A percentile compares a stretch with the other conserved stretches of the same genome.
Conservation (phyloP, 2,113 vertebrate species). For the Bothrops jararaca region DNA sequence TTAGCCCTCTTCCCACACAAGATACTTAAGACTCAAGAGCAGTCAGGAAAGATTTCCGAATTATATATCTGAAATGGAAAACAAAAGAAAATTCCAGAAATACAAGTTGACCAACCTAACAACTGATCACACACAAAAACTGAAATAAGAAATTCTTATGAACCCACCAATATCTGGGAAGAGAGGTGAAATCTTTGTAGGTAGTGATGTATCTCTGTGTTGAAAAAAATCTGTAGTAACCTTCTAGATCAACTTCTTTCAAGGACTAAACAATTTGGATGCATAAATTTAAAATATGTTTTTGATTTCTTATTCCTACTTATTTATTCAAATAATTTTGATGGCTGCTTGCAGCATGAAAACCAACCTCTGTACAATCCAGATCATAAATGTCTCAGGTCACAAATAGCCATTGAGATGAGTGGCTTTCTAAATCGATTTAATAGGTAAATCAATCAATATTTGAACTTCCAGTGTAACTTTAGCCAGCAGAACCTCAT, state of each 20-base stretch:
- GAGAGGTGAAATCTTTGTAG: no score
- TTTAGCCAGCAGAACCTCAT: no score
- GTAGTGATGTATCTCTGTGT: no score
- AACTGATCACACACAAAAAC: no score
- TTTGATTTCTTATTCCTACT: not conserved
- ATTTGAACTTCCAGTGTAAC: not conserved
- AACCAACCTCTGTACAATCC: not conserved
- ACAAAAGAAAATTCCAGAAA: no score
- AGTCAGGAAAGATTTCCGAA: not conserved
- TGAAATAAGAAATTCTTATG: no score
- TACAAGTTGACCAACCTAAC: no score
- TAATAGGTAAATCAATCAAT: not conserved
- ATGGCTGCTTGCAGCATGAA: not conserved
- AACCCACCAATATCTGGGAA: no score
- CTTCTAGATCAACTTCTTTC: no score
- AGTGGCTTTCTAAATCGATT: not conserved
- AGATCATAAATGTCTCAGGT: not conserved
- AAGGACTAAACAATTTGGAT: no score
- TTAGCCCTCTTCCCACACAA: not conserved
- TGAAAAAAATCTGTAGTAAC: no score
- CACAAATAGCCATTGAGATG: not conserved
- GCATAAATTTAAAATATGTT: not conserved
- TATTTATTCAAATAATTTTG: not conserved
- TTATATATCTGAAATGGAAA: not conserved
- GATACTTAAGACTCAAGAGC: not conserved